These are phyloP conservation scores for Pandion haliaetus DNA, from an alignment of 2,113 vertebrate genomes.

Conservation along the genomic window DNA sequence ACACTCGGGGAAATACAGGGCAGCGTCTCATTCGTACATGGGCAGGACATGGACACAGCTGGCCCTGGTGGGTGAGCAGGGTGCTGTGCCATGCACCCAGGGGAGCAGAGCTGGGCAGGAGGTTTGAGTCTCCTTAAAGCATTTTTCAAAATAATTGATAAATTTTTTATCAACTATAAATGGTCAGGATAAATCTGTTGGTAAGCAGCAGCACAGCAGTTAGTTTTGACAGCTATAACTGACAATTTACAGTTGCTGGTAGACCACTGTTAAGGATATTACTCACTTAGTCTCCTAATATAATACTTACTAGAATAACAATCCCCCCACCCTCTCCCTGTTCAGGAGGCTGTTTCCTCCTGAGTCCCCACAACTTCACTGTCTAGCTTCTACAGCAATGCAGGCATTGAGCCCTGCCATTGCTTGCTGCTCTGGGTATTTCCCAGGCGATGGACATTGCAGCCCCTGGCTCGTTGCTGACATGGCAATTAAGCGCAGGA, in stretches of 20 bases:
- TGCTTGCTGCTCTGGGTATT: background rate
- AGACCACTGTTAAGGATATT: background rate
- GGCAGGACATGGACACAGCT: background rate
- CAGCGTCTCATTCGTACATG: rapidly evolving
- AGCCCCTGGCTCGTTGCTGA: background rate
- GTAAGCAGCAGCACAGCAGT: background rate
- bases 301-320: background rate
- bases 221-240: background rate
- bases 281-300: background rate
- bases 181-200: background rate
- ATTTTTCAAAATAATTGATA: background rate
- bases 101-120: background rate
- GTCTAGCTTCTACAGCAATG: background rate
- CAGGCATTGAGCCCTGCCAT: background rate
- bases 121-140: background rate
- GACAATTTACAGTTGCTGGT: background rate
- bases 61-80: rapidly evolving
- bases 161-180: background rate
- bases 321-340: background rate
- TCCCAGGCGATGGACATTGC: background rate
- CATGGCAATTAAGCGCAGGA: background rate
- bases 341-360: background rate
- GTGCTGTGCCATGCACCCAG: background rate
- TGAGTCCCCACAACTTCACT: background rate
- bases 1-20: background rate